phyloP scores from a whole-genome alignment of 2,888 invertebrate species.

The Eugnorisma glareosa region DNA sequence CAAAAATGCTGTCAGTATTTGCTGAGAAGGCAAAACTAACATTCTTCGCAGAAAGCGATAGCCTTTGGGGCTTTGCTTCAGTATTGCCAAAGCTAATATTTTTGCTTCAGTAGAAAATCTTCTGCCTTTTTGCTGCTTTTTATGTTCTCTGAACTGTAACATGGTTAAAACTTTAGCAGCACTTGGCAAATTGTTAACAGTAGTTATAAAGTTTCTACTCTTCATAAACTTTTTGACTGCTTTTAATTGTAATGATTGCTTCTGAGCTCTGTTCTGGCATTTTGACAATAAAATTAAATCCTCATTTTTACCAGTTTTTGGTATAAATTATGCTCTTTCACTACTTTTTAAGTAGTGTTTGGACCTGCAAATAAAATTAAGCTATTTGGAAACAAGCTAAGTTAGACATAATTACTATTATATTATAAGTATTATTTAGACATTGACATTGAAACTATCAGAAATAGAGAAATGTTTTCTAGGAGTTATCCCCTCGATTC shows the following conservation, averaged over 20 bases:
- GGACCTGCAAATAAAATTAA: slow-evolving; percentile 11
- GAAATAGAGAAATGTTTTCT: too few species aligned
- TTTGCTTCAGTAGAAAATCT: slow-evolving; percentile 27
- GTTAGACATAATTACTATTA: neutral
- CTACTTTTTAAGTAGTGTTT: neutral
- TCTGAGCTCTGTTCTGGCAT: neutral
- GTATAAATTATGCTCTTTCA: neutral
- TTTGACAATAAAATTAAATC: neutral
- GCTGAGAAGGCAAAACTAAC: slow-evolving; percentile 22
- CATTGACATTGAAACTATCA: neutral
- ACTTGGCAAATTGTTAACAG: slow-evolving; percentile 11
- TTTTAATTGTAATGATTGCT: slow-evolving; percentile 5
- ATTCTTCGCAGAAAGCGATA: slow-evolving; percentile 32
- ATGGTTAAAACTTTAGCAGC: slow-evolving; percentile 7
- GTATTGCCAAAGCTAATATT: slow-evolving; percentile 31
- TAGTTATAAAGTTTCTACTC: slow-evolving; percentile 8
- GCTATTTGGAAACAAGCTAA: neutral
- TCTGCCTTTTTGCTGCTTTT: slow-evolving; percentile 24
- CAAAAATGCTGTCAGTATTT: neutral
- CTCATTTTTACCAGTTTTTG: neutral
- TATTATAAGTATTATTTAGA: neutral
- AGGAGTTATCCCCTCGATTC: too few species aligned
- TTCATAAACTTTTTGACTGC: slow-evolving; percentile 11
- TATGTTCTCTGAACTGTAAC: slow-evolving; percentile 18
- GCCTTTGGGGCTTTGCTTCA: slow-evolving; percentile 30